Evolutionary conservation across 2,113 vertebrate species (phyloP).

Genomic region (Sinocyclocheilus maitianheensis): DNA sequence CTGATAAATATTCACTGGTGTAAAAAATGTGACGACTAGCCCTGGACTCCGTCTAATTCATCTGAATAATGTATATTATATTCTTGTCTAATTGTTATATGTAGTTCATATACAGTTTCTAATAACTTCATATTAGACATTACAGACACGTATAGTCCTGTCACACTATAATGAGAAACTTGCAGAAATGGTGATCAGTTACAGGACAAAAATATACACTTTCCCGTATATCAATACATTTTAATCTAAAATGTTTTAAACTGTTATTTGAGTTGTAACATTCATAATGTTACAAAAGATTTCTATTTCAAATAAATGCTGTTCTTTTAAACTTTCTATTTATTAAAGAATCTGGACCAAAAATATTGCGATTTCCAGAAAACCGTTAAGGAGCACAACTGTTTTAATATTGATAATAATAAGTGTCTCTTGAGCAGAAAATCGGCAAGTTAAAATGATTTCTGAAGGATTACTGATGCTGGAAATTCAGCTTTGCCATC

Average conservation of each 20-base stretch:
- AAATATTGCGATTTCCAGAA: background rate
- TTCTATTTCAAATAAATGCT: background rate
- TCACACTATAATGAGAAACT: background rate
- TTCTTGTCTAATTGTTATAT: background rate
- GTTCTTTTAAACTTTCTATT: background rate
- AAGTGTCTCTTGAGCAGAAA: background rate
- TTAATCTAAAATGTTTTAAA: too few relatives aligned
- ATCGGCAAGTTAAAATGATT: too few relatives aligned
- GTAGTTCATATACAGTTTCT: background rate
- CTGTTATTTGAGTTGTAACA: too few relatives aligned
- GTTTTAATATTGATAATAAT: background rate
- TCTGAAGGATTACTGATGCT: too few relatives aligned
- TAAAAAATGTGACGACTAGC: too few relatives aligned
- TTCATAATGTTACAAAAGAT: too few relatives aligned
- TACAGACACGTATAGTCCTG: background rate
- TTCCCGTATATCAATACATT: background rate
- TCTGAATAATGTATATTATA: too few relatives aligned
- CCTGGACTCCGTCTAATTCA: too few relatives aligned
- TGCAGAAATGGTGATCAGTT: background rate
- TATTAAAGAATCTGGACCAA: background rate
- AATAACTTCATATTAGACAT: background rate
- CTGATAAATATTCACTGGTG: too few relatives aligned
- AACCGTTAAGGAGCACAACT: background rate
- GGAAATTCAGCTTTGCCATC: too few relatives aligned
- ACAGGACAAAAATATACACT: background rate